Evolutionary conservation across 2,888 invertebrate species (phyloP).

Genomic region (Drosophila robusta): DNA sequence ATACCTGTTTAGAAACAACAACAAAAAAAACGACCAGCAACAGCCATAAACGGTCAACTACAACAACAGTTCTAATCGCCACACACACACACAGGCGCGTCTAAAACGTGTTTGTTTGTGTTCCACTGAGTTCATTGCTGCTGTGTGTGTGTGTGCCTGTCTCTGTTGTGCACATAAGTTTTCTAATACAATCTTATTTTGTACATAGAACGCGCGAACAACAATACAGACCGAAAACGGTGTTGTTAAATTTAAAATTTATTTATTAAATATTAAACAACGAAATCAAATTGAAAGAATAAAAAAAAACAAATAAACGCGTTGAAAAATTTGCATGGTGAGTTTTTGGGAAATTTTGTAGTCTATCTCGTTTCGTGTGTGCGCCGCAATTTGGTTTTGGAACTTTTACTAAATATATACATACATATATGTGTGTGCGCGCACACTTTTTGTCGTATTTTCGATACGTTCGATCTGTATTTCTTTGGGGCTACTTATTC

Average conservation of each 20-base stretch:
- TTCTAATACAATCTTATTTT: conserved; percentile 46
- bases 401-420: neutral
- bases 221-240: conserved; percentile 27
- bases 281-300: conserved; percentile 33
- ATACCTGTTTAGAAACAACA: conserved; percentile 53
- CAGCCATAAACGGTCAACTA: conserved; percentile 38
- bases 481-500: conserved; percentile 4
- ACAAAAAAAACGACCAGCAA: conserved; percentile 25
- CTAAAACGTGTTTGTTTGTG: conserved; percentile 57
- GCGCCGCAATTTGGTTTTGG: neutral
- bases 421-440: neutral
- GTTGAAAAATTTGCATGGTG: conserved; percentile 38
- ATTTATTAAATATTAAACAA: conserved; percentile 16
- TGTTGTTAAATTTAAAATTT: conserved; percentile 18
- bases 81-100: conserved; percentile 26
- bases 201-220: conserved; percentile 36
- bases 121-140: conserved; percentile 34
- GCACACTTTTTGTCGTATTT: neutral
- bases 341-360: conserved; percentile 22
- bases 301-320: conserved; percentile 5
- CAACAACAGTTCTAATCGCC: conserved; percentile 69
- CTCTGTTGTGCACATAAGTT: conserved; percentile 21
- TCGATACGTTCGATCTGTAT: neutral
- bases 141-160: conserved; percentile 12
- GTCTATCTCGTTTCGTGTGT: neutral